phyloP scores from a whole-genome alignment of 2,113 vertebrate species.

The Poicephalus gulielmi region DNA sequence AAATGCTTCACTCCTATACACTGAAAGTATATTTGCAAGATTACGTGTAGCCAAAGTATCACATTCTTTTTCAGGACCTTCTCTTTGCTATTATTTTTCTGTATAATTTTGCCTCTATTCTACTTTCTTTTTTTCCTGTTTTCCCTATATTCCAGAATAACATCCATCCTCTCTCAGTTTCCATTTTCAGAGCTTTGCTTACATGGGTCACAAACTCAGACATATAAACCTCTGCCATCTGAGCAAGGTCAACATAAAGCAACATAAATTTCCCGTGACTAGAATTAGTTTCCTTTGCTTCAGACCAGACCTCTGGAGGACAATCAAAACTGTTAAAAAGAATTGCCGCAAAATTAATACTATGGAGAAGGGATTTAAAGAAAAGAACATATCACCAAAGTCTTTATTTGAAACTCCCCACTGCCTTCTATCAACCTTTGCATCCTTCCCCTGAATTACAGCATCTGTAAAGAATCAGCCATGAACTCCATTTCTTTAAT shows the following conservation, averaged over 20 bases:
- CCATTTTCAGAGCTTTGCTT: background rate
- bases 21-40: background rate
- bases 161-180: background rate
- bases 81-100: background rate
- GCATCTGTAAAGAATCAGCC: background rate
- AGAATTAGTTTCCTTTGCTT: conserved; percentile 22
- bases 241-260: conserved; percentile 32
- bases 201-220: background rate
- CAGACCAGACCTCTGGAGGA: background rate
- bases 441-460: conserved; percentile 6
- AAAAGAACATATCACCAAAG: background rate
- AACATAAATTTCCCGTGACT: conserved; percentile 36
- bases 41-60: background rate
- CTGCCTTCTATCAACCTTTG: conserved; percentile 14
- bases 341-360: conserved; percentile 36
- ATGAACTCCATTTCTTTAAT: background rate
- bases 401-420: conserved; percentile 5
- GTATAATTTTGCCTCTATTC: background rate
- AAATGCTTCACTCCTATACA: background rate
- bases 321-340: conserved; percentile 10
- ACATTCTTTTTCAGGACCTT: background rate
- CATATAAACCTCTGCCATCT: background rate
- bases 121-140: background rate
- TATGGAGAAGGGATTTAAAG: background rate
- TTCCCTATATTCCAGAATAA: background rate